Percentiles rank a stretch among this genome's conserved stretches.
Conservation (phyloP, 2,113 vertebrate species). For the Xyliphius kryptos region DNA sequence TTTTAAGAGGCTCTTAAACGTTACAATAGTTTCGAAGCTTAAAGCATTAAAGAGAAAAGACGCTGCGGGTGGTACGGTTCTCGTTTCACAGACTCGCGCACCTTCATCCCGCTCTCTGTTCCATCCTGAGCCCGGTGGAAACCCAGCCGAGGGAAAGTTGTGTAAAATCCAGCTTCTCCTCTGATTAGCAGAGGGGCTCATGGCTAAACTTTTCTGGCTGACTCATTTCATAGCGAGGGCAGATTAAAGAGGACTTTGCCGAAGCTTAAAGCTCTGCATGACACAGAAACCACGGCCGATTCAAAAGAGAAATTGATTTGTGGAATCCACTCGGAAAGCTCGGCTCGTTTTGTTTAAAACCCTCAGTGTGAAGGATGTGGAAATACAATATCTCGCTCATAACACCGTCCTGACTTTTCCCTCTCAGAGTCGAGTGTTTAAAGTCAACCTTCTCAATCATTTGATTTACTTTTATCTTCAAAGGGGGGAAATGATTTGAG, state of each 20-base stretch:
- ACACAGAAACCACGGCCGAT: constrained; percentile 52
- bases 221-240: constrained; percentile 53
- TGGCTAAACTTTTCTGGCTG: constrained; percentile 56
- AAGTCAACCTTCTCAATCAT: background rate
- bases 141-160: constrained; percentile 58
- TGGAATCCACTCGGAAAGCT: constrained; percentile 45
- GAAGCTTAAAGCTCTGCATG: constrained; percentile 17
- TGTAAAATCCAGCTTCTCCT: constrained; percentile 52
- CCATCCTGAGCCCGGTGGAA: constrained; percentile 46
- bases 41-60: background rate
- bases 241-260: constrained; percentile 46
- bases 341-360: constrained; percentile 32
- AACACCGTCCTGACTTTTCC: background rate
- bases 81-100: constrained; percentile 17
- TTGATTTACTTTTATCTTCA: too few species aligned
- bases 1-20: background rate
- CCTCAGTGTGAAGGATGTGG: background rate
- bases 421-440: background rate
- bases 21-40: background rate
- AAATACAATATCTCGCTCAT: background rate
- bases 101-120: constrained; percentile 15
- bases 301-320: constrained; percentile 63
- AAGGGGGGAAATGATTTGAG: too few species aligned
- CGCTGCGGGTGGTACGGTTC: background rate
- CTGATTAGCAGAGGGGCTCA: constrained; percentile 45